Conservation (phyloP, 1,140 invertebrate species). For the Hyles euphorbiae region DNA sequence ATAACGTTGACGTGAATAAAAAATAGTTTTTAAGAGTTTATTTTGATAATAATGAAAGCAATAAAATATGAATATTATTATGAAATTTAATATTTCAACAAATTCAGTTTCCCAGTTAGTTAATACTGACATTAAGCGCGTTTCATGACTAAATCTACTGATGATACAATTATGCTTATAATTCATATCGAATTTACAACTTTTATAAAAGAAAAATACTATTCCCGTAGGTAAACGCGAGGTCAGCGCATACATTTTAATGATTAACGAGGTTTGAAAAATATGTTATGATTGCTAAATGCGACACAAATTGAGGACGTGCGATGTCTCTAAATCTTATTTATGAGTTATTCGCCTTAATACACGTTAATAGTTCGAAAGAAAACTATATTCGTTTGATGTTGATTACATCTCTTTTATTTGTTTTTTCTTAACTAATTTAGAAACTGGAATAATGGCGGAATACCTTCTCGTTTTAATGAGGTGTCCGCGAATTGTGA, state of each 20-base stretch:
- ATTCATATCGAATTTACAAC: conserved; percentile 1
- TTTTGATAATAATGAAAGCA: no score
- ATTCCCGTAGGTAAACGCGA: conserved; percentile 32
- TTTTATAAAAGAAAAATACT: conserved; percentile 26
- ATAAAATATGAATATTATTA: no score
- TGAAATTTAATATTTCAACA: no score
- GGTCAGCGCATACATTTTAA: conserved; percentile 52
- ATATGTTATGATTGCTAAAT: conserved; percentile 63
- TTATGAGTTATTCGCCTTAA: conserved; percentile 60
- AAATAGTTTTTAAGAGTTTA: no score
- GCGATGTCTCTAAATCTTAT: conserved; percentile 54
- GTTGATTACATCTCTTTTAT: conserved; percentile 56
- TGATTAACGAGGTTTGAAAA: conserved; percentile 63
- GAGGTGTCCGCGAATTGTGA: conserved; percentile 31
- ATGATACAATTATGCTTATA: no score
- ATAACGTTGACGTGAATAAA: no score
- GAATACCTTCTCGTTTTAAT: conserved; percentile 47
- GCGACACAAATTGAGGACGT: conserved; percentile 62
- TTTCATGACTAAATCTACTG: no score
- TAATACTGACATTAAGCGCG: no score
- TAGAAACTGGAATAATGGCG: conserved; percentile 8
- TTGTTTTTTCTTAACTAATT: neutral
- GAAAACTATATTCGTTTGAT: conserved; percentile 53
- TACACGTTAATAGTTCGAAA: conserved; percentile 55
- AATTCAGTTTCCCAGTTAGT: no score